Evolutionary conservation across 2,113 vertebrate species (phyloP).

Genomic region (Atractosteus spatula): DNA sequence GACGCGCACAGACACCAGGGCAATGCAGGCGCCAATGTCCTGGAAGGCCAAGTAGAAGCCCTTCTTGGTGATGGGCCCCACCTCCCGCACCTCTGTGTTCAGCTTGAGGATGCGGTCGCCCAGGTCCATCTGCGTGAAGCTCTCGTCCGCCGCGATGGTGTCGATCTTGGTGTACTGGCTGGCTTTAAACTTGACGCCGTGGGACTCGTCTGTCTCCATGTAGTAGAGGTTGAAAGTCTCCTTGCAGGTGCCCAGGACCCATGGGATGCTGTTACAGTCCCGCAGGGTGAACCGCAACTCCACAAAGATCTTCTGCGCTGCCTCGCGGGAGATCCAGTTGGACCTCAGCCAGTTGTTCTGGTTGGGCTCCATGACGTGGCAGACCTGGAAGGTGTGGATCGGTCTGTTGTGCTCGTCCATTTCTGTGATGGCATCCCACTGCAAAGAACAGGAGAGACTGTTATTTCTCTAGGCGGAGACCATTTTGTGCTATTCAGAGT

Average conservation of each 20-base stretch:
- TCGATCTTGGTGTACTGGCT: slow-evolving; percentile 88
- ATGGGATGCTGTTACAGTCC: slow-evolving; percentile 94
- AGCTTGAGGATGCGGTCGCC: slow-evolving; percentile 94
- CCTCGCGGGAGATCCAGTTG: slow-evolving; percentile 90
- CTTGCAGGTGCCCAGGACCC: slow-evolving; percentile 93
- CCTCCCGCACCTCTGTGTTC: slow-evolving; percentile 91
- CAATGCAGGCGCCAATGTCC: slow-evolving; percentile 93
- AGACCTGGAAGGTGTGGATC: slow-evolving; percentile 94
- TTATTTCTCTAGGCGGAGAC: not conserved
- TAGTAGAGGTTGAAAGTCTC: slow-evolving; percentile 95
- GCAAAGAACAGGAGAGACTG: slow-evolving; percentile 32
- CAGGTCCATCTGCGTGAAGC: slow-evolving; percentile 95
- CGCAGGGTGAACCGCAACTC: slow-evolving; percentile 93
- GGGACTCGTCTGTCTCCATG: slow-evolving; percentile 86
- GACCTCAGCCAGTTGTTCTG: slow-evolving; percentile 97
- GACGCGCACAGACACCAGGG: slow-evolving; percentile 86
- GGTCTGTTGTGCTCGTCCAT: slow-evolving; percentile 95
- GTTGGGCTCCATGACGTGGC: slow-evolving; percentile 93
- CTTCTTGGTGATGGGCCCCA: slow-evolving; percentile 85
- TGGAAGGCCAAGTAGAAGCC: slow-evolving; percentile 94
- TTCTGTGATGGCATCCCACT: slow-evolving; percentile 97
- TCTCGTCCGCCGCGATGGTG: slow-evolving; percentile 93
- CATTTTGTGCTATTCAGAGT: no score
- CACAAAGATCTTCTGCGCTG: slow-evolving; percentile 90
- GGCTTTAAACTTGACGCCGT: slow-evolving; percentile 82